Percentiles rank a stretch among this genome's conserved stretches.
These are phyloP conservation scores for Sesia bembeciformis DNA, from an alignment of 2,888 invertebrate genomes.

Conservation along the genomic window DNA sequence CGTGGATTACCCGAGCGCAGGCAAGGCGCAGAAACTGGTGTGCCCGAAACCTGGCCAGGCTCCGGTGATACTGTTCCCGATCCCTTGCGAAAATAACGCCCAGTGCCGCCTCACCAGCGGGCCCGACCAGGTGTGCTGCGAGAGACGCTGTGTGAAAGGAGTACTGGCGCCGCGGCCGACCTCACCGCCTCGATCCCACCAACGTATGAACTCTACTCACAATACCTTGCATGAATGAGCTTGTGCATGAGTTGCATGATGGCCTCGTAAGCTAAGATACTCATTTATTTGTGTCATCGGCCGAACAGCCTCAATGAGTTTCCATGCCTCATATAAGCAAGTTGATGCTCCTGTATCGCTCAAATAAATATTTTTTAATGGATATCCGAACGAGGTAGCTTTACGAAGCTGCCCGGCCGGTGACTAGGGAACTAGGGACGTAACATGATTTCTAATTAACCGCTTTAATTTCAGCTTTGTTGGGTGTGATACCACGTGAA, in stretches of 20 bases:
- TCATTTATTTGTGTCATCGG: too few species aligned
- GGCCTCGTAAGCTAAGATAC: not conserved
- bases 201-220: slow-evolving; percentile 39
- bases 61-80: slow-evolving; percentile 52
- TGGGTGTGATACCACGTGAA: slow-evolving; percentile 81
- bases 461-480: slow-evolving; percentile 63
- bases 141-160: slow-evolving; percentile 75
- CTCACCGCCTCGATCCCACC: slow-evolving; percentile 43
- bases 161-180: slow-evolving; percentile 73
- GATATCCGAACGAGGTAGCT: too few species aligned
- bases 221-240: not conserved
- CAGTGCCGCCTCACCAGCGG: slow-evolving; percentile 60
- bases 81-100: slow-evolving; percentile 59
- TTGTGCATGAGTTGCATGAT: not conserved
- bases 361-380: too few species aligned
- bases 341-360: too few species aligned
- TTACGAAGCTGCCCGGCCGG: too few species aligned
- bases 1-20: slow-evolving; percentile 38
- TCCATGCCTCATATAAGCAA: too few species aligned
- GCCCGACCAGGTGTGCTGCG: slow-evolving; percentile 63
- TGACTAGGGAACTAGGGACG: too few species aligned
- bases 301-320: too few species aligned
- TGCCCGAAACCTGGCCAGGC: slow-evolving; percentile 51
- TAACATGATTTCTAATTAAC: not conserved
- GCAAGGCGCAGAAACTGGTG: slow-evolving; percentile 56